A percentile compares a stretch with the other conserved stretches of the same genome.
Evolutionary conservation across 1,140 invertebrate genomes (phyloP).

Genomic region (Rhizoglyphus robini): DNA sequence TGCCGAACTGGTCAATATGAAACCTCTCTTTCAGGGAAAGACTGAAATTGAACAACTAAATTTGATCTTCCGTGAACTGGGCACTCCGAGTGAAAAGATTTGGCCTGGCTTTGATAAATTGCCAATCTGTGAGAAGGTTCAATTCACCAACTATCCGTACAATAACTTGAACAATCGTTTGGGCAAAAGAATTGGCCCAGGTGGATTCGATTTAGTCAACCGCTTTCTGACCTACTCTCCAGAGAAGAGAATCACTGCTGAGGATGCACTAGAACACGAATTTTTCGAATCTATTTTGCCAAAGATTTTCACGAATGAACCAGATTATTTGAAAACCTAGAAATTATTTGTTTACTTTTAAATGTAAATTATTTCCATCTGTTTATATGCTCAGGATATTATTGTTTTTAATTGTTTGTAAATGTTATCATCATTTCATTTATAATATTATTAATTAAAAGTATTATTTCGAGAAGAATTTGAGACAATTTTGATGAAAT

Average conservation of each 20-base stretch:
- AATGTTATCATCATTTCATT: background rate
- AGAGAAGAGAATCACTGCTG: conserved; percentile 66
- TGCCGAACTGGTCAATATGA: conserved; percentile 86
- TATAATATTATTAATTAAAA: background rate
- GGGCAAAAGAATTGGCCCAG: conserved; percentile 54
- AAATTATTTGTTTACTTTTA: background rate
- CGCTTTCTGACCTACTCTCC: conserved; percentile 86
- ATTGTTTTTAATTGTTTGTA: too few species aligned
- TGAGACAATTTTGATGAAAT: too few species aligned
- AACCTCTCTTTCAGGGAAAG: conserved; percentile 89
- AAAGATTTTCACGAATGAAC: background rate
- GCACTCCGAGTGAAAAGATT: conserved; percentile 83
- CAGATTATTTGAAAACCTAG: background rate
- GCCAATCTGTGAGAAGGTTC: conserved; percentile 75
- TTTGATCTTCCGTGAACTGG: conserved; percentile 86
- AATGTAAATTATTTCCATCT: background rate
- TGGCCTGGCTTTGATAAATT: conserved; percentile 86
- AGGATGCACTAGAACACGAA: conserved; percentile 66
- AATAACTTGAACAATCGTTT: conserved; percentile 69
- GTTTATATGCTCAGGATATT: too few species aligned
- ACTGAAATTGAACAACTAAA: conserved; percentile 89
- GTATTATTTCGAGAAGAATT: background rate
- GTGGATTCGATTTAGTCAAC: conserved; percentile 67
- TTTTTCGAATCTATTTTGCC: conserved; percentile 50
- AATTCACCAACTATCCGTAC: conserved; percentile 72